phyloP scores from a whole-genome alignment of 2,113 vertebrate genomes.

The Antidorcas marsupialis region DNA sequence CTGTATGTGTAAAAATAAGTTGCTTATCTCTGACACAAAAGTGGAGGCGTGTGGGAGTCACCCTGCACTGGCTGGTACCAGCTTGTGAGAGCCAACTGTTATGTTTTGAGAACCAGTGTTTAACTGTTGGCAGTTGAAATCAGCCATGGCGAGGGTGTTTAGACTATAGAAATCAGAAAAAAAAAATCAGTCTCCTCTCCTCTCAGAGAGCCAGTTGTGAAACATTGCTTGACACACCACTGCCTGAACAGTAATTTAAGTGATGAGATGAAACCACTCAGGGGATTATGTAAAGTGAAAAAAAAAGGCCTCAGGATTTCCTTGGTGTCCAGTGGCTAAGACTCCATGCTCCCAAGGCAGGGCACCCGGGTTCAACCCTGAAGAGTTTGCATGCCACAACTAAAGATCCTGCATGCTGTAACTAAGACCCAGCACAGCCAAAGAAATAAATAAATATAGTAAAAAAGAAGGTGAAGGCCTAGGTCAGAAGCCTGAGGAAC shows the following conservation, averaged over 20 bases:
- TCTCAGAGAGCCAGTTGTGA: not conserved
- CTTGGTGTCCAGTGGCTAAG: not conserved
- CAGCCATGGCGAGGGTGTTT: not conserved
- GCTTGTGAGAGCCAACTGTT: not conserved
- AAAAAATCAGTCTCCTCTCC: not conserved
- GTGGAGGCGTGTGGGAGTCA: not conserved
- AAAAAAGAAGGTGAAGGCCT: not conserved
- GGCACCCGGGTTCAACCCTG: not conserved
- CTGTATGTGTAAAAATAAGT: not conserved
- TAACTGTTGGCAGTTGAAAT: not conserved
- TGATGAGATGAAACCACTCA: not conserved
- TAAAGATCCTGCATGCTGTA: not conserved
- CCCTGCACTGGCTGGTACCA: not conserved
- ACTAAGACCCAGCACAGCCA: not conserved
- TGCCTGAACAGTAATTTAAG: not conserved
- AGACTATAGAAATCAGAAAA: not conserved
- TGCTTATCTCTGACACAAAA: not conserved
- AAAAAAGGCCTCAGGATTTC: not conserved
- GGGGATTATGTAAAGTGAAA: not conserved
- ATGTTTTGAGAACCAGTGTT: not conserved
- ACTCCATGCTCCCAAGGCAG: not conserved
- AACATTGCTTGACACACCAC: not conserved
- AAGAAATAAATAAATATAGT: not conserved
- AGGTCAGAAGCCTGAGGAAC: not conserved
- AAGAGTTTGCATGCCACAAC: not conserved